Percentiles rank a stretch among this genome's conserved stretches.
These are phyloP conservation scores for Lampris megalopsis DNA, from an alignment of 2,113 vertebrate genomes.

Conservation along the genomic window DNA sequence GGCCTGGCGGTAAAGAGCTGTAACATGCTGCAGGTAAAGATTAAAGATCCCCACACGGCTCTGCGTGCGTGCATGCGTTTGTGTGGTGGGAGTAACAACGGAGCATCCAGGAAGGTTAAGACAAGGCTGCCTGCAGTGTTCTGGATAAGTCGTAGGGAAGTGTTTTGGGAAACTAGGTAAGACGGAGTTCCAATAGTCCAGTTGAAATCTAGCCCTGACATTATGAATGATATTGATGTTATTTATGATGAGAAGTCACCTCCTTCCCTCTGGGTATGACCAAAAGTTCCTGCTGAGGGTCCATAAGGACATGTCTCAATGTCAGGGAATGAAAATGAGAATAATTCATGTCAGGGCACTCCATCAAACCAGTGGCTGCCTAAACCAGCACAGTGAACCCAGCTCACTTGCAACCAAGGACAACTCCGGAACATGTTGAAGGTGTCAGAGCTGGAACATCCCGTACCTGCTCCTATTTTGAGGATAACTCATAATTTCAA, in stretches of 20 bases:
- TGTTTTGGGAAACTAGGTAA: no score
- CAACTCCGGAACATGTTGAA: conserved; percentile 5
- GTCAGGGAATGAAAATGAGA: conserved; percentile 63
- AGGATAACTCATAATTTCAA: conserved; percentile 2
- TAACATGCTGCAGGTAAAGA: no score
- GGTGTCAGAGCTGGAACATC: conserved; percentile 3
- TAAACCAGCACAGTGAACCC: conserved; percentile 39
- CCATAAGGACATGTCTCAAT: conserved; percentile 53
- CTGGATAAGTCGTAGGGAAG: no score
- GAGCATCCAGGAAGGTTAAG: no score
- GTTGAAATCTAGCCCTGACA: background rate
- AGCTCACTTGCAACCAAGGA: conserved; percentile 51
- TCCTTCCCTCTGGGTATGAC: conserved; percentile 11
- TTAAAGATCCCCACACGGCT: no score
- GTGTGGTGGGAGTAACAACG: no score
- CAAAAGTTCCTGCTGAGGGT: conserved; percentile 50
- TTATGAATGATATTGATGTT: conserved; percentile 54
- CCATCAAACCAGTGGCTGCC: conserved; percentile 46
- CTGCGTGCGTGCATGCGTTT: no score
- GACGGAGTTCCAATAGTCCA: no score
- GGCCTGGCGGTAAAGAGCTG: no score
- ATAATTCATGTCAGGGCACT: conserved; percentile 61
- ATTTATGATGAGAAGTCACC: conserved; percentile 45
- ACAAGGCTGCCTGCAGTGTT: no score
- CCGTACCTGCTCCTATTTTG: conserved; percentile 1